Evolutionary conservation across 2,797 vertebrate species (phyloP).

Genomic region (Chelon labrosus): DNA sequence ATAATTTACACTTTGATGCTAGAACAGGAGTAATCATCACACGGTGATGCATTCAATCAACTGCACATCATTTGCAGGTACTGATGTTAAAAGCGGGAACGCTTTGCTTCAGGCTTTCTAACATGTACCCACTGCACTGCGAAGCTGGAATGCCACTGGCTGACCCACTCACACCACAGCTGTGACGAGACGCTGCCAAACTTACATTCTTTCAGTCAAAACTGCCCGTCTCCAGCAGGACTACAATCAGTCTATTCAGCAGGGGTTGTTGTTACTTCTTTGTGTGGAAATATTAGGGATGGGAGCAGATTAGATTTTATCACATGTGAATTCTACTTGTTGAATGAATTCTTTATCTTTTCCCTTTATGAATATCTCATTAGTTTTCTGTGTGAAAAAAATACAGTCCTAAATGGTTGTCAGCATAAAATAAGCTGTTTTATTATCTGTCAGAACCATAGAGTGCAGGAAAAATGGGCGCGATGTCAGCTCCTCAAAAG

Average conservation of each 20-base stretch:
- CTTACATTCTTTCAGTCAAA: slow-evolving; percentile 9
- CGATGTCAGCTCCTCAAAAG: no score
- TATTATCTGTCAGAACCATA: no score
- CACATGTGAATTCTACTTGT: no score
- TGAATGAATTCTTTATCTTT: no score
- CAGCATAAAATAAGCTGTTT: no score
- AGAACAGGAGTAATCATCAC: slow-evolving; percentile 15
- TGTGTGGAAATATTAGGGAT: no score
- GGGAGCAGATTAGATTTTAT: no score
- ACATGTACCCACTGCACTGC: slow-evolving; percentile 1
- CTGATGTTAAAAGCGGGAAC: background rate
- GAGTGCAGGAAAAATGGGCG: no score
- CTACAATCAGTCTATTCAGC: no score
- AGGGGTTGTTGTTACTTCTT: background rate
- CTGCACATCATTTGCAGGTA: background rate
- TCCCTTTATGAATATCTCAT: no score
- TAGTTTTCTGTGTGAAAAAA: no score
- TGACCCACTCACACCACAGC: background rate
- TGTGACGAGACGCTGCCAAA: slow-evolving; percentile 14
- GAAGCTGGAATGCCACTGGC: background rate
- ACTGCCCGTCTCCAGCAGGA: background rate
- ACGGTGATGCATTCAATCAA: background rate
- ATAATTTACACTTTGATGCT: slow-evolving; percentile 13
- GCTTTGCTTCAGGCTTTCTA: slow-evolving; percentile 1
- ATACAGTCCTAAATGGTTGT: no score